Conservation (phyloP, 2,888 invertebrate species). For the Eupithecia insigniata region DNA sequence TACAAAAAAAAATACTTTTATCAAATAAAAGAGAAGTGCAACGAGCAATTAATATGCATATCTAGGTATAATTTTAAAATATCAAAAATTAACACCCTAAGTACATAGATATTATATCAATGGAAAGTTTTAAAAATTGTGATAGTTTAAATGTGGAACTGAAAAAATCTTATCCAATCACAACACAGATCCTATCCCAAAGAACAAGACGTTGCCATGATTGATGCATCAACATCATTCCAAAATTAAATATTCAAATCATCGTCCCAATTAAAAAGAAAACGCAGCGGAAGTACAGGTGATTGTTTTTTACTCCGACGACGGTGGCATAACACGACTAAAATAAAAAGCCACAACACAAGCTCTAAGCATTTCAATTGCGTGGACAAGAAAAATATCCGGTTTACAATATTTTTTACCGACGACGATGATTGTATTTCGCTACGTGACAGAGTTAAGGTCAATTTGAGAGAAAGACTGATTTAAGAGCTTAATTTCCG, state of each 20-base stretch:
- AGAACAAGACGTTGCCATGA: constrained; percentile 49
- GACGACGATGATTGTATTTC: constrained; percentile 57
- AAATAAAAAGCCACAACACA: constrained; percentile 39
- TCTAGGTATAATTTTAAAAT: neutral
- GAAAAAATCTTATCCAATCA: constrained; percentile 28
- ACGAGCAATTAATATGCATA: neutral
- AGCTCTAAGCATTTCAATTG: constrained; percentile 37
- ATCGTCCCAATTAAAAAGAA: constrained; percentile 59
- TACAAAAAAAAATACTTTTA: no score
- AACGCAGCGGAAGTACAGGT: constrained; percentile 65
- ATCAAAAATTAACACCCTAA: neutral
- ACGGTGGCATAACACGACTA: constrained; percentile 33
- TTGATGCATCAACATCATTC: constrained; percentile 49
- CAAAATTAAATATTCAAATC: constrained; percentile 62
- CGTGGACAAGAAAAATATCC: constrained; percentile 40
- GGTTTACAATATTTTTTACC: constrained; percentile 54
- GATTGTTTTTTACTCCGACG: constrained; percentile 51
- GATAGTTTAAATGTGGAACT: neutral
- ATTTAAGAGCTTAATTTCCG: constrained; percentile 39
- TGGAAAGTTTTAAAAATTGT: neutral
- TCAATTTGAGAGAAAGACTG: constrained; percentile 68
- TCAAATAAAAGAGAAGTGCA: neutral
- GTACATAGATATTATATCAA: neutral
- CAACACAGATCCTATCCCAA: constrained; percentile 44
- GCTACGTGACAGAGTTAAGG: constrained; percentile 72